Evolutionary conservation across 23 tunicate genomes (phyloP), one percentile per base, ranked within the genome.

Genomic region (Diplosoma virens): DNA sequence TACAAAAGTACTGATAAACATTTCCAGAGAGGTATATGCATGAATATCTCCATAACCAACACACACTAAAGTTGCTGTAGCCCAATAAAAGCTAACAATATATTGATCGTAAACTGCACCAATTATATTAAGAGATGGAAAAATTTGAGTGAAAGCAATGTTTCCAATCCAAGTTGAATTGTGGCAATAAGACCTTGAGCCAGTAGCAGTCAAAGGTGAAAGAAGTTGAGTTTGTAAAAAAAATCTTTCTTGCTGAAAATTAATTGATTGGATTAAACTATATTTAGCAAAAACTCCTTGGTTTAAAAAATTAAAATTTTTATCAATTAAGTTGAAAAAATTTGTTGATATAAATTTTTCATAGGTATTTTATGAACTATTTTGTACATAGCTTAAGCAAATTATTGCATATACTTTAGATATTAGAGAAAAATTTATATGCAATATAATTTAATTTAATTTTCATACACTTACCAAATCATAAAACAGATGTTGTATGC

Each of bases 21-120:
- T 90, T 37, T 90, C 97, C 2, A 47, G 22, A 58, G 58, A 77
- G 29, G 29, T 67, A 1, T 55, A 32, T 2, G 97, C 89, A 46
- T 65, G 59, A 37, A 90, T 79, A 54, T 90, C 97, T 1, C 97
- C 97, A 36, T 90, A 90, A 20, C 89, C 89, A 3, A 84, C 87
- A 27, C 87, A 56, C 56, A 85, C 93, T 32, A 92, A 37, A 0
- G 92, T 92, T 30, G 92, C 93, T 0, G 97, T 92, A 21, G 91
- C 84, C 86, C 83, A 92, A 80, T 92, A 92, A 0, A 85, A 56
- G 61, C 92, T 80, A 68, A 92, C 79, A 6, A 92, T 75, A 58
- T 92, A 92, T 30, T 85, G 97, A 36, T 92, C 86, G 0, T 73
- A 21, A 11, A 76, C 74, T 1, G 92, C 80, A 2, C 22, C 25